Percentiles rank a stretch among this genome's conserved stretches.
Conservation (phyloP, 1,140 invertebrate species). For the Meloidogyne floridensis region DNA sequence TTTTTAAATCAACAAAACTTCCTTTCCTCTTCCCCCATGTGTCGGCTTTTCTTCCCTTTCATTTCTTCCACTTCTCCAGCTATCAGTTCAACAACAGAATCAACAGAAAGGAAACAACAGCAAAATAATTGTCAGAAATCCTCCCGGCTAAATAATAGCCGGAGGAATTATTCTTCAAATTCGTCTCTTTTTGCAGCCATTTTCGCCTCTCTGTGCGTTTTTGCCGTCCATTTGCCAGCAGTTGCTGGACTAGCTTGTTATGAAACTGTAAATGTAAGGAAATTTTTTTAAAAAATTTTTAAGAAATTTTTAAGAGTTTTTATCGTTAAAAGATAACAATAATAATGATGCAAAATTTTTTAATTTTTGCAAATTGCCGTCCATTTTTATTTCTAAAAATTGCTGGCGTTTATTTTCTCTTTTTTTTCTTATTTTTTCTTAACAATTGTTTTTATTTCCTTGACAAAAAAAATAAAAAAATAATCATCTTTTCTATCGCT, state of each 20-base stretch:
- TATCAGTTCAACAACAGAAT: not conserved
- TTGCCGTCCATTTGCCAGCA: conserved; percentile 1
- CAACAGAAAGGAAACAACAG: not conserved
- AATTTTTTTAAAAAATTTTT: not conserved
- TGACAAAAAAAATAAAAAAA: too few relatives aligned
- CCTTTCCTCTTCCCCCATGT: not conserved
- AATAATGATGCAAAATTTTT: not conserved
- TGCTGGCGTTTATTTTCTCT: not conserved
- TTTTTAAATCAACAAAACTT: not conserved
- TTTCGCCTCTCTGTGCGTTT: not conserved
- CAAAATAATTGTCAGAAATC: not conserved
- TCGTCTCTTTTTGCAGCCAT: not conserved
- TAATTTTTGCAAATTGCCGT: not conserved
- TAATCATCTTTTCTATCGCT: too few relatives aligned
- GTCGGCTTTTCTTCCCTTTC: not conserved
- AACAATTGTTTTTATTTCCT: not conserved
- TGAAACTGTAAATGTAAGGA: conserved; percentile 34
- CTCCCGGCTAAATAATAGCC: not conserved
- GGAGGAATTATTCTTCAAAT: not conserved
- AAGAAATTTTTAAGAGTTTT: not conserved
- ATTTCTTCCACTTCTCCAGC: not conserved
- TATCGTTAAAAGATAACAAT: too few relatives aligned
- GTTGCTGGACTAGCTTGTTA: conserved; percentile 27
- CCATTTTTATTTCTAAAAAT: not conserved
- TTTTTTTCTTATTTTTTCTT: not conserved